phyloP scores from a whole-genome alignment of 1,140 invertebrate genomes.

The Drosophila pseudoobscura region DNA sequence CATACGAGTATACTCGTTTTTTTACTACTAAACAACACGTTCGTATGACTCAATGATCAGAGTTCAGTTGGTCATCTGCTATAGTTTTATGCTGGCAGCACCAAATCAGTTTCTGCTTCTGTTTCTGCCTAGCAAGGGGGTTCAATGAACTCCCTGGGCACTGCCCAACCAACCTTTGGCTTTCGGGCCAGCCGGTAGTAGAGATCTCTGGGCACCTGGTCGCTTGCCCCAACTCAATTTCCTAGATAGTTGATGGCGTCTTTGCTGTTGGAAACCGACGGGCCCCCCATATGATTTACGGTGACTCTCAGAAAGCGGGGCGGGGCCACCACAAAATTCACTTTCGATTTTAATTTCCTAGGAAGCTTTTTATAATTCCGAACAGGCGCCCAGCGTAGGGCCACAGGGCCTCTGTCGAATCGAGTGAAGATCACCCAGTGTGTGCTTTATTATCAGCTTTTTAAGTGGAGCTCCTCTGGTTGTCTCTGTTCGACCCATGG shows the following conservation, averaged over 20 bases:
- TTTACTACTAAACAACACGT: too few species aligned
- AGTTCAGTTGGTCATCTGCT: too few species aligned
- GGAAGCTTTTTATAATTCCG: conserved; percentile 76
- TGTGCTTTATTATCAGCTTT: conserved; percentile 33
- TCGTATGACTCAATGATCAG: too few species aligned
- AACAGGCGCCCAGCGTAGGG: conserved; percentile 64
- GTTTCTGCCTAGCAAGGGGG: not conserved
- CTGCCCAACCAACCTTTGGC: conserved; percentile 28
- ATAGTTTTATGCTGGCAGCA: too few species aligned
- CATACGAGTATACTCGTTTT: too few species aligned
- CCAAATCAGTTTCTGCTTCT: too few species aligned
- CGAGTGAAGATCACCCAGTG: conserved; percentile 20
- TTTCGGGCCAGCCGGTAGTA: conserved; percentile 13
- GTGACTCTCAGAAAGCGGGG: conserved; percentile 7
- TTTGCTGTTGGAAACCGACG: conserved; percentile 10
- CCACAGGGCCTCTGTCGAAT: conserved; percentile 14
- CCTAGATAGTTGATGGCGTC: conserved; percentile 51
- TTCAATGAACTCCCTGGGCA: conserved; percentile 37
- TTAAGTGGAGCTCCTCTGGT: conserved; percentile 22
- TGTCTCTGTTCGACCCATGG: conserved; percentile 35
- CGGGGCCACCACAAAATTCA: conserved; percentile 37
- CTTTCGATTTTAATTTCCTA: conserved; percentile 77
- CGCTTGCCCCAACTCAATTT: conserved; percentile 53
- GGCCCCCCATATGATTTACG: conserved; percentile 68
- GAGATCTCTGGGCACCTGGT: conserved; percentile 60